Evolutionary conservation across 2,888 invertebrate species (phyloP).

Genomic region (Ypsolopha scabrella): DNA sequence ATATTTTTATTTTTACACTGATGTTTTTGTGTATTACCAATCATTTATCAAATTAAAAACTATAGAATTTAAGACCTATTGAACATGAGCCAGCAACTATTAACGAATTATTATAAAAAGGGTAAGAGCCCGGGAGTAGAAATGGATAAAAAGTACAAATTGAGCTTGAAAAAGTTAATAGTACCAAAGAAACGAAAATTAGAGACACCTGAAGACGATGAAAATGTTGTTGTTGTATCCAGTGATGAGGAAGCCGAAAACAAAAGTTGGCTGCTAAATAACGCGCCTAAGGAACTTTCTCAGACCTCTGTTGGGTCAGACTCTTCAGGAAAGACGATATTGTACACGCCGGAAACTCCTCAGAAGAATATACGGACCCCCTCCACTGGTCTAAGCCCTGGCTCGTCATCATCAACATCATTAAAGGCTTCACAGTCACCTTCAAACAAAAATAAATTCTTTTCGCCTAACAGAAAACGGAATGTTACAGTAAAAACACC

Average conservation of each 20-base stretch:
- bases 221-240: not conserved
- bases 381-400: not conserved
- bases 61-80: not conserved
- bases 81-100: not conserved
- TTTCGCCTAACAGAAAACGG: conserved; percentile 13
- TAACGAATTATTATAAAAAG: not conserved
- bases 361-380: not conserved
- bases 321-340: not conserved
- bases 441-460: conserved; percentile 5
- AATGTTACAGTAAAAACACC: conserved; percentile 23
- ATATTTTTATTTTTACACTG: too few species aligned
- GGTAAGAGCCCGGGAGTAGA: not conserved
- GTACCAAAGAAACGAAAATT: not conserved
- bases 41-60: not conserved
- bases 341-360: not conserved
- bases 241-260: conserved; percentile 2
- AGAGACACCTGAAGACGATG: not conserved
- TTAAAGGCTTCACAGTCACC: not conserved
- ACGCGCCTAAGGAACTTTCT: not conserved
- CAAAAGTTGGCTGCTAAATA: not conserved
- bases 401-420: not conserved
- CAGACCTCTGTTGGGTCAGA: not conserved
- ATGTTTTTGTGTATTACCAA: too few species aligned
- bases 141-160: not conserved
- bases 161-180: not conserved